A percentile compares a stretch with the other conserved stretches of the same genome.
Conservation (phyloP, 2,888 invertebrate species). For the Aporophyla nigra region DNA sequence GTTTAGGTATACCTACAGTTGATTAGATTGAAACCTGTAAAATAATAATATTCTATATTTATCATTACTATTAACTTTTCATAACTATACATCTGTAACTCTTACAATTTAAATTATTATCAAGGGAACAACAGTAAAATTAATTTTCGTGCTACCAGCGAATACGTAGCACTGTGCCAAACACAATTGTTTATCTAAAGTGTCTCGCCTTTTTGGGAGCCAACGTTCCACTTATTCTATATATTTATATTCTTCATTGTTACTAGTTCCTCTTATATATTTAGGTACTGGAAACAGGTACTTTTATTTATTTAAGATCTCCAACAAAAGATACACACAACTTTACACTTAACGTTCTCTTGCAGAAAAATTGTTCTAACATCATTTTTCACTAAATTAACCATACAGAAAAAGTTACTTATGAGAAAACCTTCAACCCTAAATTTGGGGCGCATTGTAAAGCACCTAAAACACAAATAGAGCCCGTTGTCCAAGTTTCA, state of each 20-base stretch:
- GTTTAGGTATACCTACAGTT: no score
- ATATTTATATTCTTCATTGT: conserved; percentile 5
- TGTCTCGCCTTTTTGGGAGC: conserved; percentile 28
- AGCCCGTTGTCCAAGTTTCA: conserved; percentile 12
- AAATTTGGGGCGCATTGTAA: background rate
- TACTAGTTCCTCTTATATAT: background rate
- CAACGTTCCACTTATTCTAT: conserved; percentile 25
- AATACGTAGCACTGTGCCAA: conserved; percentile 45
- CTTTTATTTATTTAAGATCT: no score
- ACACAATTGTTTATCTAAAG: conserved; percentile 44
- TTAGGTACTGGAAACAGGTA: background rate
- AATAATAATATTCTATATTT: no score
- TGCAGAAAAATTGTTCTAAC: background rate
- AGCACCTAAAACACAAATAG: conserved; percentile 14
- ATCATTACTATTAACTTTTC: no score
- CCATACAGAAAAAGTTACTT: background rate
- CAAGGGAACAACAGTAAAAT: background rate
- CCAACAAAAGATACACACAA: no score
- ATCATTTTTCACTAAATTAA: background rate
- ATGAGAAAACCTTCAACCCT: background rate
- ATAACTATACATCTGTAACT: no score
- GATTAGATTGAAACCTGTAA: no score
- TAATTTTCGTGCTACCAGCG: conserved; percentile 6
- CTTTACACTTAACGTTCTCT: no score
- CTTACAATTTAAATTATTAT: no score